Conservation (phyloP, 2,797 vertebrate genomes). For the Ciconia nigra region DNA sequence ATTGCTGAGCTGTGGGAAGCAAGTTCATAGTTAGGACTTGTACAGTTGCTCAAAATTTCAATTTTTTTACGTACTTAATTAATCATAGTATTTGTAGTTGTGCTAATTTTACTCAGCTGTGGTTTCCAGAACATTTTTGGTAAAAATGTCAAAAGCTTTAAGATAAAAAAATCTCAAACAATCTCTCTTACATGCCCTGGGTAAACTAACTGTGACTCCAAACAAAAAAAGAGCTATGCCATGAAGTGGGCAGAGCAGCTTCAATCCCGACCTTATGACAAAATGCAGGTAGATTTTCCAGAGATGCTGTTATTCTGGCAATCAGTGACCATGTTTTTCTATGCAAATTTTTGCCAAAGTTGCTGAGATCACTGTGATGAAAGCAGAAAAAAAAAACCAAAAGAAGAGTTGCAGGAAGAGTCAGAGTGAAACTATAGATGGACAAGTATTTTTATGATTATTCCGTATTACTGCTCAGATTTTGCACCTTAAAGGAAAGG, state of each 20-base stretch:
- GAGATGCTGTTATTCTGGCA: background rate
- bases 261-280: background rate
- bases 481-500: background rate
- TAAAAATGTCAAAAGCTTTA: background rate
- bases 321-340: background rate
- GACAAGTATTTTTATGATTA: background rate
- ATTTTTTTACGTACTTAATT: background rate
- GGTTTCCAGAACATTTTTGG: background rate
- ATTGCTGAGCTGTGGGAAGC: background rate
- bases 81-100: background rate
- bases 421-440: background rate
- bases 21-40: background rate
- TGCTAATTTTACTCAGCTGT: background rate
- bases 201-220: background rate
- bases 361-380: background rate
- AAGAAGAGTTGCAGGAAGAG: background rate
- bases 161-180: background rate
- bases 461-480: background rate
- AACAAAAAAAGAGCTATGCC: background rate
- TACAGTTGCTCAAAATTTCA: background rate
- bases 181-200: rapidly evolving
- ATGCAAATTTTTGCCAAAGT: background rate
- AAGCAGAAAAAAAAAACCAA: background rate
- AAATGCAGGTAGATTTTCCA: background rate
- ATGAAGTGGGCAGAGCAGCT: background rate